Evolutionary conservation across 2,888 invertebrate genomes (phyloP).

Genomic region (Drosophila pegasa): DNA sequence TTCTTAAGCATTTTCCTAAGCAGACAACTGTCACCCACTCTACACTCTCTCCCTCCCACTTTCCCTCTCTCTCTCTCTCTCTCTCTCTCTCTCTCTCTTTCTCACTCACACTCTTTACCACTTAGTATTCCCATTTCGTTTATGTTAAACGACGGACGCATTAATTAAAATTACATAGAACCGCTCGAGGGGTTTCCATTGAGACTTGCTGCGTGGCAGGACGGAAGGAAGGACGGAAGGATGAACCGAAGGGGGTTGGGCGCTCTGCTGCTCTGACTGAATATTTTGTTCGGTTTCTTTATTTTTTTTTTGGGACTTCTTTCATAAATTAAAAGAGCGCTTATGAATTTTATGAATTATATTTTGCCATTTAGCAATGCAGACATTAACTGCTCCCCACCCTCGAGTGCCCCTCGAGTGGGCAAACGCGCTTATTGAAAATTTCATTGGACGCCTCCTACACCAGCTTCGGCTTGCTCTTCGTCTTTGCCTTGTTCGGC

Average conservation of each 20-base stretch:
- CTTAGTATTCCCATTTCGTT: slow-evolving; percentile 73
- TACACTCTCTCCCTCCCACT: slow-evolving; percentile 7
- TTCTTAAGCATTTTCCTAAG: slow-evolving; percentile 32
- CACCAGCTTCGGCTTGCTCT: background rate
- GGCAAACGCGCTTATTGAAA: slow-evolving; percentile 64
- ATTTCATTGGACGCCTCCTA: slow-evolving; percentile 53
- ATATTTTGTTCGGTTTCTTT: background rate
- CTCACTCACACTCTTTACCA: slow-evolving; percentile 27
- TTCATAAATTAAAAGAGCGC: slow-evolving; percentile 78
- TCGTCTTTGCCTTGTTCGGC: background rate
- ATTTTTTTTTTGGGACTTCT: slow-evolving; percentile 27
- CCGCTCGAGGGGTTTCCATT: slow-evolving; percentile 47
- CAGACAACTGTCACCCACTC: slow-evolving; percentile 1
- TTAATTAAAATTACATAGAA: slow-evolving; percentile 74
- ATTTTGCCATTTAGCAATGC: slow-evolving; percentile 51
- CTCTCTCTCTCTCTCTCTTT: slow-evolving; percentile 14
- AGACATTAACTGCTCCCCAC: slow-evolving; percentile 39
- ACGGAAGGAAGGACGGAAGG: background rate
- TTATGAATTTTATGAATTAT: slow-evolving; percentile 79
- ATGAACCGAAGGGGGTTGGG: background rate
- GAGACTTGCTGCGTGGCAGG: slow-evolving; percentile 1
- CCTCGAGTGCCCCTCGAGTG: slow-evolving; percentile 46
- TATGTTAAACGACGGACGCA: slow-evolving; percentile 62
- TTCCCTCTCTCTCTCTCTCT: slow-evolving; percentile 10
- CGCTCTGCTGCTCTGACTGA: background rate